These are phyloP conservation scores for Loxodonta africana DNA, from an alignment of 2,113 vertebrate genomes.

Conservation along the genomic window DNA sequence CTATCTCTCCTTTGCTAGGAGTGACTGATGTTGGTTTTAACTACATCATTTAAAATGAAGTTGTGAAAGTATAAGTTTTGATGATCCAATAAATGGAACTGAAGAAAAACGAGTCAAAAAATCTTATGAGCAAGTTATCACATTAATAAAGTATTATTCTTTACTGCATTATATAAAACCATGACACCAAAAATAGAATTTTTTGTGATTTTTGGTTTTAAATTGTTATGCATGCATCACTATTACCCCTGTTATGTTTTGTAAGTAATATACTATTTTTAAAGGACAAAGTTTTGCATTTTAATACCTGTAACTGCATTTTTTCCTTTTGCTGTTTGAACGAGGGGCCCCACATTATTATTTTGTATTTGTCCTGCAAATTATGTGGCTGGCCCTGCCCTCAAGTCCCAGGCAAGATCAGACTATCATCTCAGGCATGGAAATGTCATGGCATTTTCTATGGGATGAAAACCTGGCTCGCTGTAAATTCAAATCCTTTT, in stretches of 20 bases:
- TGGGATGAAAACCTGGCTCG: background rate
- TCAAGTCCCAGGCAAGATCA: background rate
- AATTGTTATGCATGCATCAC: background rate
- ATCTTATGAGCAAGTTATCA: background rate
- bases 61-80: constrained; percentile 35
- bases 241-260: background rate
- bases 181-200: background rate
- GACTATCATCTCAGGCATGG: background rate
- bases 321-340: background rate
- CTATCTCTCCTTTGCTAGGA: constrained; percentile 18
- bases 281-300: background rate
- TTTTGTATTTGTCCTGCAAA: background rate
- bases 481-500: constrained; percentile 23
- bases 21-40: constrained; percentile 30
- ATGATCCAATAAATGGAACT: background rate
- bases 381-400: background rate
- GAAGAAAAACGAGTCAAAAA: background rate
- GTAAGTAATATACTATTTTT: background rate
- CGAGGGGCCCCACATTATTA: background rate
- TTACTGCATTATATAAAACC: background rate
- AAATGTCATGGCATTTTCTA: constrained; percentile 37
- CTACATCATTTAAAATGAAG: constrained; percentile 50
- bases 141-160: background rate
- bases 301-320: background rate
- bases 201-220: background rate